These are phyloP conservation scores for Dasysyrphus albostriatus DNA, from an alignment of 2,888 invertebrate genomes.

Conservation along the genomic window DNA sequence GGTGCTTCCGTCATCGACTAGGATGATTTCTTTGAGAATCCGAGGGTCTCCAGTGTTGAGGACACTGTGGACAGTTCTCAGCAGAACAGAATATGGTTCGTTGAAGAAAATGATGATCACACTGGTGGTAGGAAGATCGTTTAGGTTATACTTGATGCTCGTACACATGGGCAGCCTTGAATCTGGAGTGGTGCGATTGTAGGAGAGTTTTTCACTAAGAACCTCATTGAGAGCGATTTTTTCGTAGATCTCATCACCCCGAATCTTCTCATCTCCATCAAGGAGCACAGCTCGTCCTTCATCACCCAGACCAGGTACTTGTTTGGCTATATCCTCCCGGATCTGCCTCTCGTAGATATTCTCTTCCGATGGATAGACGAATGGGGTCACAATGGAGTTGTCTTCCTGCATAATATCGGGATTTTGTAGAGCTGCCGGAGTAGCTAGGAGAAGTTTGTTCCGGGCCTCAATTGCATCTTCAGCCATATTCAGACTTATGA, in stretches of 20 bases:
- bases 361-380: conserved; percentile 76
- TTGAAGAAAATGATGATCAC: conserved; percentile 95
- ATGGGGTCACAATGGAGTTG: conserved; percentile 59
- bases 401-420: conserved; percentile 49
- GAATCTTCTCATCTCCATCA: conserved; percentile 87
- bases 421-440: conserved; percentile 40
- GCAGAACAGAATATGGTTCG: conserved; percentile 93
- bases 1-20: conserved; percentile 97
- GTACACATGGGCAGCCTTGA: conserved; percentile 82
- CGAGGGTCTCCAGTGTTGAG: conserved; percentile 88
- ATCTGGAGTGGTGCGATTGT: conserved; percentile 88
- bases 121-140: conserved; percentile 89
- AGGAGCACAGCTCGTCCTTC: conserved; percentile 88
- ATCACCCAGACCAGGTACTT: conserved; percentile 89
- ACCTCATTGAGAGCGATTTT: conserved; percentile 95
- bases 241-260: conserved; percentile 89
- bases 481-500: conserved; percentile 75
- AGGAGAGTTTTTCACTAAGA: conserved; percentile 93
- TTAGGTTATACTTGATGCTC: conserved; percentile 85
- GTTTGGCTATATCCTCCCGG: conserved; percentile 86
- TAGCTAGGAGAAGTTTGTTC: conserved; percentile 50
- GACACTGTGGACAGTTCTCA: conserved; percentile 91
- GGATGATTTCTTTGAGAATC: conserved; percentile 93
- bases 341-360: conserved; percentile 83
- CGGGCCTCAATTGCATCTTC: conserved; percentile 30